Evolutionary conservation across 1,140 invertebrate genomes (phyloP).

Genomic region (Myzus persicae): DNA sequence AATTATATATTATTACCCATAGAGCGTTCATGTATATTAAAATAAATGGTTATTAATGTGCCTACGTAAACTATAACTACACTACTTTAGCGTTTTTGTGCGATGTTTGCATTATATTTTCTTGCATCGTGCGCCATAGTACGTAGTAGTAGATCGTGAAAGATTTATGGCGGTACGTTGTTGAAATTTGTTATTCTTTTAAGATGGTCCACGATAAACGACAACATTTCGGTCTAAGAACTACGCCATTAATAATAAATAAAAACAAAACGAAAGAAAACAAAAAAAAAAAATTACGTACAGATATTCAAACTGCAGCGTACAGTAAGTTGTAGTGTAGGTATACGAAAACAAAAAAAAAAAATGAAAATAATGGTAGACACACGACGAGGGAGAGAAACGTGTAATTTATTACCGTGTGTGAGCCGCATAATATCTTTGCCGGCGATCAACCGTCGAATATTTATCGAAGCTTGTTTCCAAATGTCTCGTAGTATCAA

Average conservation of each 20-base stretch:
- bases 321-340: background rate
- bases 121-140: too few species aligned
- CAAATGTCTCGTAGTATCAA: background rate
- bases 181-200: conserved; percentile 29
- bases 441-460: background rate
- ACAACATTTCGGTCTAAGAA: background rate
- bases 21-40: background rate
- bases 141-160: background rate
- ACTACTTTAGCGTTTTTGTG: background rate
- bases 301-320: background rate
- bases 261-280: background rate
- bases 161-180: background rate
- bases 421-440: background rate
- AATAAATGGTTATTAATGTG: background rate
- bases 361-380: background rate
- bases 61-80: background rate
- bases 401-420: background rate
- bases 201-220: conserved; percentile 26
- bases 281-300: background rate
- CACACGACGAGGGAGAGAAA: background rate
- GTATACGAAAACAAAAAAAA: conserved; percentile 16
- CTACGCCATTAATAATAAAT: conserved; percentile 20
- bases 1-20: background rate
- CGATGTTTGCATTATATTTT: background rate
- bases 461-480: background rate